Base-by-base conservation (phyloP, 2,888 invertebrate species). In the Andrena marginata region DNA sequence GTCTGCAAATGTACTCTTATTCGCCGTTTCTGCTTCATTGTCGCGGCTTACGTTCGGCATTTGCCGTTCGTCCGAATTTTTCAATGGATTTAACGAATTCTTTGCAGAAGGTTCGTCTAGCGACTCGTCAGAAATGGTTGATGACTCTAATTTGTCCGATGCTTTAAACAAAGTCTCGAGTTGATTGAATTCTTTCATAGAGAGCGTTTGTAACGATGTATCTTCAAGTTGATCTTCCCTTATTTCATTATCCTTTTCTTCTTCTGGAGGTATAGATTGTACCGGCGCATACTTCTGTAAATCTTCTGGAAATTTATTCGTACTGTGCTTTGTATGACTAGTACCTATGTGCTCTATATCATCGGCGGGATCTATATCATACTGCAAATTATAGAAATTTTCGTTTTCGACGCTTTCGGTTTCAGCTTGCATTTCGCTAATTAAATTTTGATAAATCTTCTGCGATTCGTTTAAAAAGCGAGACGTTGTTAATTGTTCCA, bases 381-480 rank as follows among this genome's bases (percentile, higher is more conserved):
- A 54, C 16, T 56, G 65, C 2, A 60, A 60, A 42, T 13, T 49
- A 59, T 26, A 67, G 7, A 63, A 49, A 31, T 71, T 35, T 29
- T 78, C 51, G 59, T 59, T 48, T 3, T 26, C 49, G 16, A 64
- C 2, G 33, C 20, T 74, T 60, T 60, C 48, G 20, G 16, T 23
- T 33, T 48, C 29, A 26, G 49, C 5, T 33, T 67, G 64, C 42
- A 72, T 67, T 23, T 73, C 82, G 13, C 70, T 33, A 42, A 62
- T 60, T 65, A 82, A 68, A 77, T 73, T 62, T 65, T 82, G 60
- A 76, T 63, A 69, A 42, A 60, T 54, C 10, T 62, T 72, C n/a
- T 65, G 60, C 8, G 77, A 72, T 69, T 33, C 69, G 7, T 72
- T 69, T 2, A 75, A 51, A 16, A 74, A 74, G n/a, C 48, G n/a